phyloP scores from a whole-genome alignment of 1,140 invertebrate species.

The Cheumatopsyche charites region DNA sequence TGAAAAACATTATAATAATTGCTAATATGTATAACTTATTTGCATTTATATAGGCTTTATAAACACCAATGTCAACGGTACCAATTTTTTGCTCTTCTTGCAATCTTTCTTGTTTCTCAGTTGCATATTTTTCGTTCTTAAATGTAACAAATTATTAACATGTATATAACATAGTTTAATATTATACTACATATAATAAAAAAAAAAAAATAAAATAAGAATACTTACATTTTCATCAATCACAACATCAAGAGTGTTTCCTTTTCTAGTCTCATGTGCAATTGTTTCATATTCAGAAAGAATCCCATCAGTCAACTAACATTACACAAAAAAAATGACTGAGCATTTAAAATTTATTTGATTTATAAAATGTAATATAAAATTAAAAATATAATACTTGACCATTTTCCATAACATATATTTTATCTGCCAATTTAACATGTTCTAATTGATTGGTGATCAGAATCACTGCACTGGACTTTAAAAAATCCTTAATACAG shows the following conservation, averaged over 20 bases:
- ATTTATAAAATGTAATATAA: not conserved
- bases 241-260: no score
- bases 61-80: slow-evolving; percentile 57
- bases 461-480: slow-evolving; percentile 67
- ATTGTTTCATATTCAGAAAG: no score
- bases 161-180: no score
- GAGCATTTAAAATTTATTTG: no score
- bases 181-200: no score
- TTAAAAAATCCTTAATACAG: slow-evolving; percentile 61
- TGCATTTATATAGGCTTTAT: slow-evolving; percentile 65
- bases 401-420: slow-evolving; percentile 58
- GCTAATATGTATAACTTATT: slow-evolving; percentile 58
- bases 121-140: not conserved
- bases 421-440: slow-evolving; percentile 67
- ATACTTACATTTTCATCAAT: no score
- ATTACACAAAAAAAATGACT: no score
- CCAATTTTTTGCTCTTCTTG: slow-evolving; percentile 56
- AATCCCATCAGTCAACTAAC: no score
- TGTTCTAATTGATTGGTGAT: slow-evolving; percentile 84
- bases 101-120: slow-evolving; percentile 51
- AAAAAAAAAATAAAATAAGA: no score
- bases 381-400: slow-evolving; percentile 42
- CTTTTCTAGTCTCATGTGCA: no score
- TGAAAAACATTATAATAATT: slow-evolving; percentile 58
- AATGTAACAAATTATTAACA: not conserved